Evolutionary conservation across 2,797 vertebrate species (phyloP), one percentile per base, ranked within the genome.

Genomic region (Danio albolineatus): DNA sequence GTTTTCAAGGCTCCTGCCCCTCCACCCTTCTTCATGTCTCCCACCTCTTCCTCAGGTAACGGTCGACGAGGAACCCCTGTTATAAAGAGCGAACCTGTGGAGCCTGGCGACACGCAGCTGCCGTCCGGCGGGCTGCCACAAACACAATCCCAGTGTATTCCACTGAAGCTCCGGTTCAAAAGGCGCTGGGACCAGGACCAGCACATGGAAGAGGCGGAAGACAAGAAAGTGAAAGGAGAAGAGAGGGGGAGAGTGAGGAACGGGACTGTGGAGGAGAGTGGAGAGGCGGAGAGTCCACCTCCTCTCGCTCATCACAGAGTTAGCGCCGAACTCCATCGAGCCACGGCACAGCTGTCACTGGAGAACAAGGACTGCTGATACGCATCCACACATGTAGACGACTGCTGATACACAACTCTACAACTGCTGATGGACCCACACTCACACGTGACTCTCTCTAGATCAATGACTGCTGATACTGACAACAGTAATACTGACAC

Each of bases 181-280:
- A 91, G 96, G 67, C 95, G 96, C 85, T 97, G 96, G 96, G 96
- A 95, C 65, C 95, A 96, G 91, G 96, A 97, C 89, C 95, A 96
- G 92, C 95, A 96, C 64, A 92, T 96, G 89, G 96, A 96, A 84
- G 84, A 84, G 60, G 82, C 84, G 0, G 84, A 86, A 48, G 82
- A 85, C 38, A 85, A 85, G 81, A 84, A 83, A 71, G 86, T 84
- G 54, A 48, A 72, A 73, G 86, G 73, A 48, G 83, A 79, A 80
- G 89, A 87, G 69, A 77, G 77, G 51, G 86, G 85, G 74, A 84
- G 87, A 53, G 85, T 87, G 56, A 86, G 87, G 16, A 90, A 92
- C 0, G 89, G 91, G 17, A 85, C 78, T 8, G 87, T 83, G 87
- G 91, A 91, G 64, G 92, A 90, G 83, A 92, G 91, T 2, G 88